These are phyloP conservation scores for Lepidotrigona ventralis DNA, from an alignment of 1,140 invertebrate species.

Conservation along the genomic window DNA sequence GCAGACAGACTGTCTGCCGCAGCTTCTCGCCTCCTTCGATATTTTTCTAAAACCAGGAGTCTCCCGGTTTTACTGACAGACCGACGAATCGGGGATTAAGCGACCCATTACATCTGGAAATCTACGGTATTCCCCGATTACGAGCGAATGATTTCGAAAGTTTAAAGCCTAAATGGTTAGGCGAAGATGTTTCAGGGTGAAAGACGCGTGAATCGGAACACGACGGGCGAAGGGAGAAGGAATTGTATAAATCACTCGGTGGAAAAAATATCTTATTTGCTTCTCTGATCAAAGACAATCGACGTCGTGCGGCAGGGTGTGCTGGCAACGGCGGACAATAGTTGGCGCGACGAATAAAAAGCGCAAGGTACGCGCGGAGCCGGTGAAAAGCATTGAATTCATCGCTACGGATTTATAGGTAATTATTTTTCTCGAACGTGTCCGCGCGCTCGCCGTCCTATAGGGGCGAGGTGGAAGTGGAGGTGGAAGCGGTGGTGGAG, in stretches of 20 bases:
- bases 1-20: constrained; percentile 61
- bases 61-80: not conserved
- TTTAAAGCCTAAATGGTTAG: not conserved
- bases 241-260: not conserved
- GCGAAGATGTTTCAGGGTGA: not conserved
- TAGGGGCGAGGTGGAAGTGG: constrained; percentile 15
- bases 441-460: constrained; percentile 6
- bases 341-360: constrained; percentile 29
- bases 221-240: not conserved
- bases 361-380: constrained; percentile 19
- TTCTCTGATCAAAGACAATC: constrained; percentile 52
- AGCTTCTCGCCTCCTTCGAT: constrained; percentile 23
- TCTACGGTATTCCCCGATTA: not conserved
- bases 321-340: constrained; percentile 40
- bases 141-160: not conserved
- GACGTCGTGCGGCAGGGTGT: not conserved
- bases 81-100: constrained; percentile 14
- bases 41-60: constrained; percentile 6
- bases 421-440: constrained; percentile 73
- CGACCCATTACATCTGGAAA: constrained; percentile 3
- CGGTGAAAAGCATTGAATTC: constrained; percentile 43
- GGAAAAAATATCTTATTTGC: constrained; percentile 22
- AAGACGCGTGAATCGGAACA: not conserved
- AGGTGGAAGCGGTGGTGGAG: not conserved
- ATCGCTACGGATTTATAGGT: constrained; percentile 75